Evolutionary conservation across 2,888 invertebrate genomes (phyloP).

Genomic region (Bembecia ichneumoniformis): DNA sequence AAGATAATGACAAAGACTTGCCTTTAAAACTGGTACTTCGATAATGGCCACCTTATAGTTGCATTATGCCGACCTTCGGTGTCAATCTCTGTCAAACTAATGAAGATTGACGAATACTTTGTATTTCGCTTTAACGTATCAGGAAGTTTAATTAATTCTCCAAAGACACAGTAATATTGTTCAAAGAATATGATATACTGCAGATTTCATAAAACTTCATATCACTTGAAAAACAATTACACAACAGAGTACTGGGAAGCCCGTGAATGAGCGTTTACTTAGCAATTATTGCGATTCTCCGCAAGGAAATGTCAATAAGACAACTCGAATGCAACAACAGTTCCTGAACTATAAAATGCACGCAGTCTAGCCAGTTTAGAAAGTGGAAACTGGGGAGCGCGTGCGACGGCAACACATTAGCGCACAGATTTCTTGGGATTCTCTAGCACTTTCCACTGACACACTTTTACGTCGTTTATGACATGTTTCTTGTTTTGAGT

Average conservation of each 20-base stretch:
- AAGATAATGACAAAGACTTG: slow-evolving; percentile 34
- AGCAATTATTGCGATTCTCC: background rate
- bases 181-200: too few species aligned
- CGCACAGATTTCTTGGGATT: slow-evolving; percentile 67
- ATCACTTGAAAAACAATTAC: too few species aligned
- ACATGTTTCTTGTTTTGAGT: background rate
- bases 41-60: slow-evolving; percentile 33
- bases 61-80: slow-evolving; percentile 32
- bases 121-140: slow-evolving; percentile 6
- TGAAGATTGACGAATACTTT: slow-evolving; percentile 37
- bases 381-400: slow-evolving; percentile 62
- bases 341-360: slow-evolving; percentile 64
- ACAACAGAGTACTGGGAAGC: background rate
- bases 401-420: slow-evolving; percentile 42
- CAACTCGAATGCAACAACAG: slow-evolving; percentile 56
- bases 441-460: slow-evolving; percentile 71
- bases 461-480: slow-evolving; percentile 36
- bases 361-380: slow-evolving; percentile 58
- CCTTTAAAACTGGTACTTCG: slow-evolving; percentile 25
- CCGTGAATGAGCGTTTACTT: background rate
- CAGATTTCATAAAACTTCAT: too few species aligned
- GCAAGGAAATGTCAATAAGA: slow-evolving; percentile 53
- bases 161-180: too few species aligned
- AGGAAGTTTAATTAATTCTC: slow-evolving; percentile 2
- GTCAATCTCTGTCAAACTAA: slow-evolving; percentile 40